Evolutionary conservation across 1,140 invertebrate species (phyloP).

Genomic region (Drosophila nebulosa): DNA sequence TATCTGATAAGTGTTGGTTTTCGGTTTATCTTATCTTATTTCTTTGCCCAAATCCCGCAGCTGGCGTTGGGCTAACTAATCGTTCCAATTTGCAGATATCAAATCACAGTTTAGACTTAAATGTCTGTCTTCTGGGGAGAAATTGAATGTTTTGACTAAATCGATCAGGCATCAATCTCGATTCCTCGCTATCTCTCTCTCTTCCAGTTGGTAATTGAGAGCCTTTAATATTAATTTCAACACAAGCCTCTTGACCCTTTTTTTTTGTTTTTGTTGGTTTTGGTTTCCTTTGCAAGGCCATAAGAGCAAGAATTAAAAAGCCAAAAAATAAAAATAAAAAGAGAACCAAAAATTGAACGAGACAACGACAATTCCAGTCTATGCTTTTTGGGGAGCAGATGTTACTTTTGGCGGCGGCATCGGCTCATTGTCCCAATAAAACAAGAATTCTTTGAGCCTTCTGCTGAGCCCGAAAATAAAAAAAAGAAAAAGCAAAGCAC

Average conservation of each 20-base stretch:
- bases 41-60: too few species aligned
- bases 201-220: background rate
- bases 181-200: too few species aligned
- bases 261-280: background rate
- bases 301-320: conserved; percentile 27
- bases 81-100: too few species aligned
- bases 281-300: conserved; percentile 27
- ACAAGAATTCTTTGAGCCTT: conserved; percentile 71
- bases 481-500: conserved; percentile 67
- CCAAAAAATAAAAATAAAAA: background rate
- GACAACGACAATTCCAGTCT: conserved; percentile 64
- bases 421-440: conserved; percentile 34
- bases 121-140: too few species aligned
- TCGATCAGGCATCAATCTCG: background rate
- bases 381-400: conserved; percentile 70
- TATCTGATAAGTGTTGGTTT: too few species aligned
- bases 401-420: conserved; percentile 52
- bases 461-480: conserved; percentile 33
- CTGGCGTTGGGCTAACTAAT: too few species aligned
- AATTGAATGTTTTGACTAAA: too few species aligned
- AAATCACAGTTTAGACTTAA: too few species aligned
- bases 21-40: too few species aligned
- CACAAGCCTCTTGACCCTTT: conserved; percentile 8
- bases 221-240: background rate
- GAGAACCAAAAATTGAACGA: conserved; percentile 18